Evolutionary conservation across 2,888 invertebrate species (phyloP).

Genomic region (Pachydiplax longipennis): DNA sequence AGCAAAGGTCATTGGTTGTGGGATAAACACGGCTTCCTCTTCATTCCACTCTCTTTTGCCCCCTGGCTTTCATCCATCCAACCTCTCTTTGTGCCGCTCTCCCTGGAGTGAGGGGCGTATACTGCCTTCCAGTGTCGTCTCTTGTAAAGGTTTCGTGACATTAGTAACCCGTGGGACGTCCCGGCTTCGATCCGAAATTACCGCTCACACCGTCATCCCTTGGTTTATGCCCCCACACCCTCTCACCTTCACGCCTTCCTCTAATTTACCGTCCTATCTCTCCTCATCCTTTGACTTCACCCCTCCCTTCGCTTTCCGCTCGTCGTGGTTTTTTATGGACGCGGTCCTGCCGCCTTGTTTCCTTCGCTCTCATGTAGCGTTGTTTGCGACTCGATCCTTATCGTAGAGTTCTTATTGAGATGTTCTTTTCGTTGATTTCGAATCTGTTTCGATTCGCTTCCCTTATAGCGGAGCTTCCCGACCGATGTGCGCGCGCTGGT

Average conservation of each 20-base stretch:
- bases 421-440: too few species aligned
- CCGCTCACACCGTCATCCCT: not conserved
- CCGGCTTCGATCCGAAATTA: not conserved
- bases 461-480: too few species aligned
- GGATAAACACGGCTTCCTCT: not conserved
- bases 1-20: not conserved
- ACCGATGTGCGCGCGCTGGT: too few species aligned
- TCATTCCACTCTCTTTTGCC: not conserved
- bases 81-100: not conserved
- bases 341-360: not conserved
- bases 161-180: not conserved
- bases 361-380: not conserved
- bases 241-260: slow-evolving; percentile 1
- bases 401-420: too few species aligned
- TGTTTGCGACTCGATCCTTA: too few species aligned
- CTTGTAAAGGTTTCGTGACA: not conserved
- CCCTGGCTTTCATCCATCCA: not conserved
- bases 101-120: not conserved
- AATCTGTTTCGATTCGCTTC: too few species aligned
- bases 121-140: not conserved
- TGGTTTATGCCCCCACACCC: not conserved
- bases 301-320: not conserved
- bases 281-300: not conserved
- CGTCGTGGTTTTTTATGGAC: not conserved
- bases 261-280: not conserved